phyloP scores from a whole-genome alignment of 2,888 invertebrate species.

The Catocala sponsa region DNA sequence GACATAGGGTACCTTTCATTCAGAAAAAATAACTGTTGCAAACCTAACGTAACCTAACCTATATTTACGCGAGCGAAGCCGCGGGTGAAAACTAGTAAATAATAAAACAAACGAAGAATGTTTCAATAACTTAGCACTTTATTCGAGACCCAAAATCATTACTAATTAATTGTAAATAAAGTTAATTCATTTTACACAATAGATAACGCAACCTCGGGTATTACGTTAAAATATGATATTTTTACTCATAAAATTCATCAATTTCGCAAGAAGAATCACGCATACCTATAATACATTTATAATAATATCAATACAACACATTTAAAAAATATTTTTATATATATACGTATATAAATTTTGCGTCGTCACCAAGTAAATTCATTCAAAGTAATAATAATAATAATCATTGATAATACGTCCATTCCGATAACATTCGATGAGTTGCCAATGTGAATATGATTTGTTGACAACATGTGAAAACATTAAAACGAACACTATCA shows the following conservation, averaged over 20 bases:
- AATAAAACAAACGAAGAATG: conserved; percentile 6
- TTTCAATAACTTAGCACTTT: conserved; percentile 65
- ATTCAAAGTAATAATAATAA: conserved; percentile 14
- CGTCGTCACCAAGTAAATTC: conserved; percentile 17
- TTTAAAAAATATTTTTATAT: conserved; percentile 27
- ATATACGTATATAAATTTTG: conserved; percentile 37
- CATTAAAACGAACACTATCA: not conserved
- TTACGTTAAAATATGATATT: conserved; percentile 18
- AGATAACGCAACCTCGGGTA: conserved; percentile 13
- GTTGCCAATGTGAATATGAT: conserved; percentile 10
- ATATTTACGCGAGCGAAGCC: too few species aligned
- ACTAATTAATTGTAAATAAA: conserved; percentile 55
- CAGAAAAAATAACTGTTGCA: too few species aligned
- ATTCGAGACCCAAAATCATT: conserved; percentile 66
- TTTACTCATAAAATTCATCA: conserved; percentile 16
- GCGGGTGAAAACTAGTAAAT: too few species aligned
- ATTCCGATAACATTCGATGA: conserved; percentile 12
- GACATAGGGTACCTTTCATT: too few species aligned
- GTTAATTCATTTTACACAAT: conserved; percentile 31
- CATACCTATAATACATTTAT: conserved; percentile 34
- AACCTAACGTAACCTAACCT: too few species aligned
- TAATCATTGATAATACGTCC: conserved; percentile 24
- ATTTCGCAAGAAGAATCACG: conserved; percentile 1
- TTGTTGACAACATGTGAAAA: conserved; percentile 4
- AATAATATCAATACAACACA: conserved; percentile 31